phyloP scores from a whole-genome alignment of 2,888 invertebrate genomes.

The Clepsis dumicolana region DNA sequence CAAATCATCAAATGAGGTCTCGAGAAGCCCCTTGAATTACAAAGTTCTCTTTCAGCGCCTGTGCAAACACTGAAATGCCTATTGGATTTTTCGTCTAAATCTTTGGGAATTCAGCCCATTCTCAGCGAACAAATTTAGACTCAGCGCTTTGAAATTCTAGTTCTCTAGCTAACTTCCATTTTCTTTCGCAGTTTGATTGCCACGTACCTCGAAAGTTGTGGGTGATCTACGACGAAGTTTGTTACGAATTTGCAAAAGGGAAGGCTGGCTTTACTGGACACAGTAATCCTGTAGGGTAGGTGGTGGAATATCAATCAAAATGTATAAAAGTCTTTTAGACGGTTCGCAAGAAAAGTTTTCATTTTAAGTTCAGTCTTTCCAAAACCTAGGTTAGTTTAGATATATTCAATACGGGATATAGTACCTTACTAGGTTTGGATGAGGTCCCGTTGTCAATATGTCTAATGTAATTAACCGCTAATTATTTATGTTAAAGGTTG shows the following conservation, averaged over 20 bases:
- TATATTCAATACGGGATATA: too few species aligned
- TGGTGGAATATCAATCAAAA: too few species aligned
- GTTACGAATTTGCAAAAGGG: background rate
- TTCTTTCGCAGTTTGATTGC: background rate
- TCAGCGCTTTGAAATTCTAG: background rate
- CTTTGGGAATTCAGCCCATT: background rate
- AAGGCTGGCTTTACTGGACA: too few species aligned
- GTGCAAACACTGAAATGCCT: background rate
- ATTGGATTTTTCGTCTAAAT: background rate
- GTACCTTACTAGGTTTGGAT: too few species aligned
- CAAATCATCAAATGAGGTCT: background rate
- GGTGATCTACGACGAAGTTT: background rate
- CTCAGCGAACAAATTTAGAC: background rate
- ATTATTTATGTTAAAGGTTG: too few species aligned
- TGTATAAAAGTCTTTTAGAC: too few species aligned
- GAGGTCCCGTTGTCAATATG: too few species aligned
- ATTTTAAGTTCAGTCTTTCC: too few species aligned
- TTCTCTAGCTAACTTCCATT: background rate
- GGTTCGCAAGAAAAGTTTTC: too few species aligned
- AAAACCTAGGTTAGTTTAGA: too few species aligned
- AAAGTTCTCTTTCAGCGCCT: background rate
- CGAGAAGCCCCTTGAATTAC: background rate
- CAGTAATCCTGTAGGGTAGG: too few species aligned
- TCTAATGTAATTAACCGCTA: too few species aligned
- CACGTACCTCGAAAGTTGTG: background rate